phyloP scores from a whole-genome alignment of 2,888 invertebrate genomes.

The Seladonia tumulorum region DNA sequence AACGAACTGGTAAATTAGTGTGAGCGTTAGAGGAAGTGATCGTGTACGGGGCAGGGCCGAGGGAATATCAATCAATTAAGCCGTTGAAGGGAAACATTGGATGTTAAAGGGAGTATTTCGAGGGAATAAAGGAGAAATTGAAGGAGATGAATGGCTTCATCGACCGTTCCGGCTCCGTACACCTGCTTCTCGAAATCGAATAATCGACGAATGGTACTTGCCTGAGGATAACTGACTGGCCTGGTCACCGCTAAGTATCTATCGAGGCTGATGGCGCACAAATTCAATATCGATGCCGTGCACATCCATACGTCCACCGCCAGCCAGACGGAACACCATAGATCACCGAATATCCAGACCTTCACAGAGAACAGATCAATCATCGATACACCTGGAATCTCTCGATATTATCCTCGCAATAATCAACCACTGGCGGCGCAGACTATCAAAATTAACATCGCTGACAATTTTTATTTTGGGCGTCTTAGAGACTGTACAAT shows the following conservation, averaged over 20 bases:
- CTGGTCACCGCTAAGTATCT: conserved; percentile 98
- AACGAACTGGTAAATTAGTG: not conserved
- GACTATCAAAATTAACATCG: too few relatives aligned
- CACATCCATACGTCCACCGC: conserved; percentile 99
- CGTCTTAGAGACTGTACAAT: too few relatives aligned
- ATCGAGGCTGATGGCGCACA: conserved; percentile 97
- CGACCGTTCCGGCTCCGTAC: conserved; percentile 29
- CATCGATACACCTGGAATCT: not conserved
- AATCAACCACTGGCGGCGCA: not conserved
- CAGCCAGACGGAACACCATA: conserved; percentile 98
- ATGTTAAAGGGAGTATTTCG: not conserved
- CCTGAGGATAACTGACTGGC: conserved; percentile 96
- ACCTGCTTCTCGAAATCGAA: conserved; percentile 48
- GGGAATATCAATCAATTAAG: conserved; percentile 23
- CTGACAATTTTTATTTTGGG: too few relatives aligned
- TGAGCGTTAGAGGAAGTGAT: not conserved
- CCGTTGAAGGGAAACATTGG: conserved; percentile 12
- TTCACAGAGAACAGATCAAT: conserved; percentile 80
- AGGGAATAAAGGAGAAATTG: not conserved
- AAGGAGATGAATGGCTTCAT: conserved; percentile 36
- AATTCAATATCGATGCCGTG: conserved; percentile 97
- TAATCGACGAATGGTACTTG: conserved; percentile 69
- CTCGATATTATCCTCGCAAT: not conserved
- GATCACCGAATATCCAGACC: conserved; percentile 98
- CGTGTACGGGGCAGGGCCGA: not conserved